Evolutionary conservation across 1,140 invertebrate genomes (phyloP), one percentile per base, ranked within the genome.

Genomic region (Diprion similis): DNA sequence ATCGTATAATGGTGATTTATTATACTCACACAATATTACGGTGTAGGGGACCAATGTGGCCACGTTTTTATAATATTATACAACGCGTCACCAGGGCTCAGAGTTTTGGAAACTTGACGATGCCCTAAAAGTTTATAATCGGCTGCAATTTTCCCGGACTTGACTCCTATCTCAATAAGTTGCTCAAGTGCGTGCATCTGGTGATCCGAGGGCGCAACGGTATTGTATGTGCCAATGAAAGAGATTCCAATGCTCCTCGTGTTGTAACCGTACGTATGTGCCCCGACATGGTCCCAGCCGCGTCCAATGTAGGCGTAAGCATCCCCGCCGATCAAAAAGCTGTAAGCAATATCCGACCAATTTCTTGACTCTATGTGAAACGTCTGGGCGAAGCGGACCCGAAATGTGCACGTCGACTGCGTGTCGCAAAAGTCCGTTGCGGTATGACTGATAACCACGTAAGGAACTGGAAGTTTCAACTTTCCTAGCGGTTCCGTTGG

Each of bases 271-370:
- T 79, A 76, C 0, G 91, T 88, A 77, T 92, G 91, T 0, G 93
- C 93, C 6, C 95, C 95, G 0, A 92, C 83, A 4, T 81, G 85
- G 24, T 91, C 89, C 92, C 94, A 97, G 0, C 94, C 94, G 46
- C 94, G 89, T 1, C 94, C 95, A 75, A 92, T 91, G 78, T 95
- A 96, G 9, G 91, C 92, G 11, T 89, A 87, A 1, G 94, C 94
- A 73, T 96, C 94, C 15, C 93, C 93, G 2, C 95, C 95, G 9
- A 95, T 89, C 15, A 92, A 90, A 83, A 96, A 97, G 83, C 92
- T 95, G 79, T 93, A 94, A 1, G 82, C 92, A 81, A 89, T 95
- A 91, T 88, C 95, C 87, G 79, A 91, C 90, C 91, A 93, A 0
- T 86, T 80, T 47, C 87, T 89, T 1, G 90, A 91, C 72, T 94